Evolutionary conservation across 2,888 invertebrate genomes (phyloP).

Genomic region (Laspeyria flexula): DNA sequence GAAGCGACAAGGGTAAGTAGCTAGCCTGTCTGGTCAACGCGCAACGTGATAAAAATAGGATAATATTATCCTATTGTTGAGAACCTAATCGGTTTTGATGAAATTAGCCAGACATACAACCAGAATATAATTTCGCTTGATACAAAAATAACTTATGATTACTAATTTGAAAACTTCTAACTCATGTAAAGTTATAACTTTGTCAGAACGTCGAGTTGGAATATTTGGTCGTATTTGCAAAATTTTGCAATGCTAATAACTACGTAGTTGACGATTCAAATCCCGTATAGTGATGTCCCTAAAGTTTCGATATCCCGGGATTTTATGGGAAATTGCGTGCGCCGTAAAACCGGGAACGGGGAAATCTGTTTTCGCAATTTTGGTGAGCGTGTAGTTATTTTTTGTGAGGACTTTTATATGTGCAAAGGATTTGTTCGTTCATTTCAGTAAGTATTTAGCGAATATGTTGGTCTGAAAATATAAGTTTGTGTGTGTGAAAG

Average conservation of each 20-base stretch:
- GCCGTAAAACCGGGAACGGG: constrained; percentile 21
- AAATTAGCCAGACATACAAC: neutral
- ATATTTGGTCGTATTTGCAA: constrained; percentile 43
- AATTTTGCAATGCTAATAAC: constrained; percentile 50
- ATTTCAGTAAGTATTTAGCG: neutral
- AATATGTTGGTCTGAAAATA: too few relatives aligned
- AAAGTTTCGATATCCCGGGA: constrained; percentile 12
- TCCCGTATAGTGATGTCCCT: constrained; percentile 36
- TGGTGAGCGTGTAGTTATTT: neutral
- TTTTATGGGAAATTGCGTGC: constrained; percentile 10
- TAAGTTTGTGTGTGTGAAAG: too few relatives aligned
- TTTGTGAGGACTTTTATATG: neutral
- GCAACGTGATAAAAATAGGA: too few relatives aligned
- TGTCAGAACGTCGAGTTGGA: constrained; percentile 32
- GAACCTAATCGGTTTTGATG: too few relatives aligned
- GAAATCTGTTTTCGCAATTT: constrained; percentile 3
- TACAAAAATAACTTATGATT: constrained; percentile 22
- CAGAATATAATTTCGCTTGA: neutral
- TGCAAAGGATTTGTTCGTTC: neutral
- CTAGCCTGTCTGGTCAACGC: too few relatives aligned
- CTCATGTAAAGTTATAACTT: constrained; percentile 27
- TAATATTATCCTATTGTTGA: too few relatives aligned
- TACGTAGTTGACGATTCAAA: constrained; percentile 44
- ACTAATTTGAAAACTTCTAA: constrained; percentile 19
- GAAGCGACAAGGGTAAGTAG: too few relatives aligned